These are phyloP conservation scores for Macrocentrus cingulum DNA, from an alignment of 1,140 invertebrate genomes.

Conservation along the genomic window DNA sequence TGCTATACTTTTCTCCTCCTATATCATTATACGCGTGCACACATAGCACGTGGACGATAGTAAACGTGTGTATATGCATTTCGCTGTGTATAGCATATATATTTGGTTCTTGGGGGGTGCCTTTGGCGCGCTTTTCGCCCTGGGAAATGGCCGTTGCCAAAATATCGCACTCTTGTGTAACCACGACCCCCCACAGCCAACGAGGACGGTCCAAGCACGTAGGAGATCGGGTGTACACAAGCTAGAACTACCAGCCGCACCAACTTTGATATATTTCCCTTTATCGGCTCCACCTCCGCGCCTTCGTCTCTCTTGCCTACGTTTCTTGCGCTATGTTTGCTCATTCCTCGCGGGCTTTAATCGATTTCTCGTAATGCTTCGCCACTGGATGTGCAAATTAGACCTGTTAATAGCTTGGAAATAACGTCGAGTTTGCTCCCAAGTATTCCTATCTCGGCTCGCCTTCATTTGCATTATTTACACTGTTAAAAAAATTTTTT, in stretches of 20 bases:
- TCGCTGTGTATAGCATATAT: too few species aligned
- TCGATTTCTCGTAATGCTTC: constrained; percentile 26
- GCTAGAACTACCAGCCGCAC: constrained; percentile 3
- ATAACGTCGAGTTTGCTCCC: constrained; percentile 3
- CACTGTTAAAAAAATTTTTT: too few species aligned
- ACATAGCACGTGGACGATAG: background rate
- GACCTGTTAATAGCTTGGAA: constrained; percentile 22
- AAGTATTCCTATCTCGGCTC: background rate
- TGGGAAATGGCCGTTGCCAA: constrained; percentile 26
- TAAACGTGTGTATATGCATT: constrained; percentile 18
- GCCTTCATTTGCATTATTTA: too few species aligned
- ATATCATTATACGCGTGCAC: background rate
- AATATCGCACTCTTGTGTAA: constrained; percentile 25
- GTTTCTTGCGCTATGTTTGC: constrained; percentile 2
- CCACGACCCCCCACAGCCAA: background rate
- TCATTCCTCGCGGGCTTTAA: constrained; percentile 18
- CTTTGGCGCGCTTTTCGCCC: constrained; percentile 9
- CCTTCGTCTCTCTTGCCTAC: background rate
- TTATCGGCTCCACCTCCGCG: constrained; percentile 12
- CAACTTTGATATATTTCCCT: constrained; percentile 29
- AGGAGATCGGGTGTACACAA: constrained; percentile 22
- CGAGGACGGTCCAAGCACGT: constrained; percentile 14
- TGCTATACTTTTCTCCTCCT: background rate
- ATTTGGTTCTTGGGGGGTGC: constrained; percentile 1
- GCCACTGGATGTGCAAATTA: constrained; percentile 14